Base-by-base conservation (phyloP, 2,113 vertebrate genomes). In the Halcyon senegalensis region DNA sequence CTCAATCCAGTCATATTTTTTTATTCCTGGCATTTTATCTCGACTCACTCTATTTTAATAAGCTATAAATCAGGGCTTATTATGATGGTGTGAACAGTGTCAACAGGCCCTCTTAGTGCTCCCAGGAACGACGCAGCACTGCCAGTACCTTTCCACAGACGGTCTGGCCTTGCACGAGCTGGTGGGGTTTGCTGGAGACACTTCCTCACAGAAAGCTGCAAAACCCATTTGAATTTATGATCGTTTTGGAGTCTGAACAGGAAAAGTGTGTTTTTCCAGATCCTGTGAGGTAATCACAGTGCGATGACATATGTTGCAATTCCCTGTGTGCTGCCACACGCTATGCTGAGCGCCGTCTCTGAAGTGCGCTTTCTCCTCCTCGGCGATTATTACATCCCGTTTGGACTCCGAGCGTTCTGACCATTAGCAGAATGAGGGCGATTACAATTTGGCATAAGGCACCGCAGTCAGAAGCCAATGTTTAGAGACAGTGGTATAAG, bases 1-100 rank as follows among this genome's bases (percentile, higher is more conserved):
- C 96, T 94, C 53, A 13, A 93, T 88, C 89, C 74, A 82, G 80
- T 92, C 87, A 17, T 85, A 46, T 84, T 93, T 97, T 83, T 95
- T 95, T 96, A 92, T 94, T 93, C 81, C 94, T 94, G 94, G 96
- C 94, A 87, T 94, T 96, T 92, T 96, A 91, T 95, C 91, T 92
- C 91, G 27, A 23, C 81, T 90, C 69, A 16, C 60, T 90, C 86
- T 89, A 39, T 88, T 94, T 95, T 90, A 94, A 94, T 94, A 92
- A 93, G 84, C 87, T 15, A 21, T 94, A 95, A 96, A 94, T 96
- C 91, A 94, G 94, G 55, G 63, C 84, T 89, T 66, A 75, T 84
- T 91, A 70, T 15, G 60, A 41, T 8, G 85, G 92, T 74, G 94
- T 85, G 95, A 94, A 62, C 58, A 28, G 84, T 85, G 84, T 76